phyloP scores from a whole-genome alignment of 2,888 invertebrate species.

The Tachina grossa region DNA sequence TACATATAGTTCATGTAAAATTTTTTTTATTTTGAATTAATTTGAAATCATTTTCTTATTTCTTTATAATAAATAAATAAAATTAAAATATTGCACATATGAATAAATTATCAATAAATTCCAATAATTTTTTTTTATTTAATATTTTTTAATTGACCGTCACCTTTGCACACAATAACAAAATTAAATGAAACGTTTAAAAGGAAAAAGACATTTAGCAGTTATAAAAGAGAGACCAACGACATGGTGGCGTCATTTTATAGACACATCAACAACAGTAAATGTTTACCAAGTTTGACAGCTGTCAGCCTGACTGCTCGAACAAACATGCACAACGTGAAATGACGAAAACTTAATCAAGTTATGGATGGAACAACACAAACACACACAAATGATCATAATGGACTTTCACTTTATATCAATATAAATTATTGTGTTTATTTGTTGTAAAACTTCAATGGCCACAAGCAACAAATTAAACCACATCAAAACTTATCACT shows the following conservation, averaged over 20 bases:
- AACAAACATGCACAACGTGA: conserved; percentile 48
- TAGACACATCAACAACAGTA: conserved; percentile 63
- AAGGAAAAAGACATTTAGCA: conserved; percentile 18
- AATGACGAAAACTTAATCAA: conserved; percentile 50
- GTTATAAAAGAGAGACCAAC: conserved; percentile 40
- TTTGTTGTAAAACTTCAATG: conserved; percentile 9
- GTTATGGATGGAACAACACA: conserved; percentile 54
- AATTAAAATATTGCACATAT: background rate
- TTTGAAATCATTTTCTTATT: background rate
- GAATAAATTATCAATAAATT: conserved; percentile 36
- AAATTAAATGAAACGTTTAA: conserved; percentile 1
- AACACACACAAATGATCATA: conserved; percentile 47
- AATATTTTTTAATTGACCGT: background rate
- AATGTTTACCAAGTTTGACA: conserved; percentile 78
- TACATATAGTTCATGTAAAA: too few relatives aligned
- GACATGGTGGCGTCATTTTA: conserved; percentile 66
- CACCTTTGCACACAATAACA: background rate
- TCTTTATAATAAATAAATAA: background rate
- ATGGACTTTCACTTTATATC: conserved; percentile 66
- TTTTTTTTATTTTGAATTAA: background rate
- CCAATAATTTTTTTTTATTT: background rate
- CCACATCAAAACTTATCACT: conserved; percentile 62
- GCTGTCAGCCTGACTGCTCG: conserved; percentile 77
- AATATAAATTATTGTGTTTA: conserved; percentile 34
- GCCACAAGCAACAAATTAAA: conserved; percentile 42